A percentile compares a stretch with the other conserved stretches of the same genome.
phyloP scores from a whole-genome alignment of 2,888 invertebrate genomes.

The Morpho helenor region DNA sequence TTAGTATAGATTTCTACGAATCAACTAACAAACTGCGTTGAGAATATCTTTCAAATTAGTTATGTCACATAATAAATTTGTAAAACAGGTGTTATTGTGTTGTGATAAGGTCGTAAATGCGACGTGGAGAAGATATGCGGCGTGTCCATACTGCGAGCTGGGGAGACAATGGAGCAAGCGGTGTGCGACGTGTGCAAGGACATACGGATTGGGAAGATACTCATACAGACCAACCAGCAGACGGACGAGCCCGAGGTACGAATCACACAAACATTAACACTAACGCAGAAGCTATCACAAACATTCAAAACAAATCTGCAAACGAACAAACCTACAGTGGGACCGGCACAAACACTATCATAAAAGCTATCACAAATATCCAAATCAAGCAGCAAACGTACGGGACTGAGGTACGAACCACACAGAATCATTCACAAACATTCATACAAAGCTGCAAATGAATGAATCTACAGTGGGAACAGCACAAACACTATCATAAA shows the following conservation, averaged over 20 bases:
- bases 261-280: too few relatives aligned
- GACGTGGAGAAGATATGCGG: conserved; percentile 96
- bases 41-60: background rate
- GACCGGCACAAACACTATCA: too few relatives aligned
- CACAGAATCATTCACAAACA: too few relatives aligned
- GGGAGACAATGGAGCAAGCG: conserved; percentile 99
- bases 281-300: background rate
- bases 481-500: too few relatives aligned
- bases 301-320: background rate
- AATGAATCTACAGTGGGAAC: too few relatives aligned
- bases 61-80: background rate
- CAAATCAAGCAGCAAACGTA: too few relatives aligned
- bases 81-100: conserved; percentile 1
- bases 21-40: too few relatives aligned
- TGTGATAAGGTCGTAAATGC: conserved; percentile 83
- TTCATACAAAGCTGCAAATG: too few relatives aligned
- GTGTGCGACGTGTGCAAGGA: conserved; percentile 98
- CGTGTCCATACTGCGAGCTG: conserved; percentile 97
- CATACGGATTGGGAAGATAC: conserved; percentile 98
- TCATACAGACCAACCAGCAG: conserved; percentile 97
- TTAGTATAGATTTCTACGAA: too few relatives aligned
- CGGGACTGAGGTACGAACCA: too few relatives aligned
- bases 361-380: too few relatives aligned
- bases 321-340: background rate
- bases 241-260: conserved; percentile 96